Base-by-base conservation (phyloP, 2,888 invertebrate genomes). In the Nycteola revayana region DNA sequence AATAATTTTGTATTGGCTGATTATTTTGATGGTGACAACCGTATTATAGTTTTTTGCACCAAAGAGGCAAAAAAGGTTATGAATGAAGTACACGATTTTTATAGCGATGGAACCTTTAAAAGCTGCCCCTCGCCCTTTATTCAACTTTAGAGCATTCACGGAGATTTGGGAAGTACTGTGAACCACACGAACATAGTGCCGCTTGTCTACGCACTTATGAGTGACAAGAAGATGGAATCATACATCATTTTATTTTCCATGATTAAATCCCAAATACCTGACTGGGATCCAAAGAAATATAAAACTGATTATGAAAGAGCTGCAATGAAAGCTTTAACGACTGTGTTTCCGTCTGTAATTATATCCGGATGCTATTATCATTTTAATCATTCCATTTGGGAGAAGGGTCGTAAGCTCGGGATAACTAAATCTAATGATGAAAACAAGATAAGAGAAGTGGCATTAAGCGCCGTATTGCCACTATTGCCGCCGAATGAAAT, bases 281-380 rank as follows among this genome's bases (percentile, higher is more conserved):
- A 36, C 10, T 40, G 28, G 40, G 18, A 17, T 10, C 35, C 40
- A 9, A 28, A 18, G 17, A 40, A 25, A 24, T 22, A 24, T 7
- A 32, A 23, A 27, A 24, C 27, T n/a, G 37, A 42, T 20, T 42
- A 20, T 25, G 41, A 36, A 22, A 23, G 8, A 17, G 36, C 21
- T 9, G 29, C 36, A 10, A 36, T 36, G 21, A 30, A 30, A 9
- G 36, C 36, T 9, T 25, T 42, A 21, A 14, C 9, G 2, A 33
- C 17, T 6, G 10, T 33, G 6, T 36, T 36, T 24, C 28, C 33
- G 17, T 10, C 1, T n/a, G 21, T 28, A 20, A 10, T 2, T 4
- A 14, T 32, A 20, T 27, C 22, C 7, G 36, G 36, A 14, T 42
- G 41, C 23, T 42, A 36, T 18, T 42, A 25, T 28, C 41, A 36